Base-by-base conservation (phyloP, 2,888 invertebrate genomes). In the Encarsia formosa region DNA sequence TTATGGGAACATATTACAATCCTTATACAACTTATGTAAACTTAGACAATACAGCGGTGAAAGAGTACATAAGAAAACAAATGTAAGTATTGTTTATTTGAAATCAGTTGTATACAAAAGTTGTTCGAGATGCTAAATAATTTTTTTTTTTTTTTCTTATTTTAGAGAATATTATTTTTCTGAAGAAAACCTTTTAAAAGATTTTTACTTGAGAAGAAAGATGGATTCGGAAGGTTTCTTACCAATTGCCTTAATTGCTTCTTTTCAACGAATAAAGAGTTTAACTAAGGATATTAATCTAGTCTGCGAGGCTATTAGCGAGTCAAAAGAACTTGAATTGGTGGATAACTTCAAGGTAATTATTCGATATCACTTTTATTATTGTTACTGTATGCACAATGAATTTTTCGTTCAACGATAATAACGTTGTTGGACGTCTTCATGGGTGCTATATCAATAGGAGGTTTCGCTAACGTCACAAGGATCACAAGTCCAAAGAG, bases 101-200 rank as follows among this genome's bases (percentile, higher is more conserved):
- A 26, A n/a, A n/a, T n/a, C n/a, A n/a, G n/a, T n/a, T n/a, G n/a
- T n/a, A n/a, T n/a, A n/a, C n/a, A n/a, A n/a, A n/a, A n/a, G n/a
- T n/a, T n/a, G 26, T 26, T 26, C 26, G 1, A 26, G 11, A 6
- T 8, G 26, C 26, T 26, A 6, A 32, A 13, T 32, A 11, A 37
- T 19, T 31, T 13, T 37, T 49, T 26, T 15, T 38, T 11, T 23
- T 8, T 6, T 19, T 24, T 59, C n/a, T 57, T 59, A 53, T 78
- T 82, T 32, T 80, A 98, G 97, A 71, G 98, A 99, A 78, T 99
- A 99, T 78, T 99, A 99, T 83, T 98, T 99, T 79, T 95, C 95
- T 65, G 88, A 89, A 61, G 96, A 96, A 69, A 99, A 99, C 78
- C 79, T 99, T 50, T 85, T 89, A 63, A 85, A 91, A 65, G 99